These are phyloP conservation scores for Drosophila austrosaltans DNA, from an alignment of 2,888 invertebrate species.

Conservation along the genomic window DNA sequence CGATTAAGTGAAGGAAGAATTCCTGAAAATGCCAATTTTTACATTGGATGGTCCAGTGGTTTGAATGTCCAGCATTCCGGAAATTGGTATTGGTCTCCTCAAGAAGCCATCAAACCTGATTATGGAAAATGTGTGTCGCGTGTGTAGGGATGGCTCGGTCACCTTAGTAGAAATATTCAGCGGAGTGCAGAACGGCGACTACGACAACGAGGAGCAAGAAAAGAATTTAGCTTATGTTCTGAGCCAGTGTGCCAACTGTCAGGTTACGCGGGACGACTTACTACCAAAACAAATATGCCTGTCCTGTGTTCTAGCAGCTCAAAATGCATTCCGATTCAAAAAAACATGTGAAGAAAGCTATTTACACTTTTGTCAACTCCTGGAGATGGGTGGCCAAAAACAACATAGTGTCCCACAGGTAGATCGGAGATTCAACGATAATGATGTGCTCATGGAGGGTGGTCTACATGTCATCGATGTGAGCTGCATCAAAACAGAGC, in stretches of 20 bases:
- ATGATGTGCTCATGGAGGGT: conserved; percentile 78
- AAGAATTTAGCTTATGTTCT: conserved; percentile 67
- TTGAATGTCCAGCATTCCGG: neutral
- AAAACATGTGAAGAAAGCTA: conserved; percentile 73
- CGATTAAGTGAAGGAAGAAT: too few species aligned
- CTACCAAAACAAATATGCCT: conserved; percentile 78
- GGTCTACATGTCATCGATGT: conserved; percentile 26
- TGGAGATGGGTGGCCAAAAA: neutral
- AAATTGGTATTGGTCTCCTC: neutral
- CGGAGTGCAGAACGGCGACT: conserved; percentile 31
- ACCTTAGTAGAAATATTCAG: conserved; percentile 65
- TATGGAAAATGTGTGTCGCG: conserved; percentile 68
- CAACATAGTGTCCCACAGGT: conserved; percentile 44
- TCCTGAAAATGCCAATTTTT: too few species aligned
- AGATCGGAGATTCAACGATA: conserved; percentile 73
- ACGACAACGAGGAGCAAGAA: conserved; percentile 37
- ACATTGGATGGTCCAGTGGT: too few species aligned
- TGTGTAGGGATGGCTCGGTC: conserved; percentile 64
- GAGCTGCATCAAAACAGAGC: conserved; percentile 38
- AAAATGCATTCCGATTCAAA: conserved; percentile 76
- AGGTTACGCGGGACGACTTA: conserved; percentile 45
- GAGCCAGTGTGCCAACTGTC: conserved; percentile 59
- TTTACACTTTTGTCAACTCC: conserved; percentile 45
- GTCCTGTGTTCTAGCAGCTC: conserved; percentile 69
- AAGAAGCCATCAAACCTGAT: conserved; percentile 12